A percentile compares a stretch with the other conserved stretches of the same genome.
phyloP scores from a whole-genome alignment of 2,113 vertebrate species.

The Papio anubis region DNA sequence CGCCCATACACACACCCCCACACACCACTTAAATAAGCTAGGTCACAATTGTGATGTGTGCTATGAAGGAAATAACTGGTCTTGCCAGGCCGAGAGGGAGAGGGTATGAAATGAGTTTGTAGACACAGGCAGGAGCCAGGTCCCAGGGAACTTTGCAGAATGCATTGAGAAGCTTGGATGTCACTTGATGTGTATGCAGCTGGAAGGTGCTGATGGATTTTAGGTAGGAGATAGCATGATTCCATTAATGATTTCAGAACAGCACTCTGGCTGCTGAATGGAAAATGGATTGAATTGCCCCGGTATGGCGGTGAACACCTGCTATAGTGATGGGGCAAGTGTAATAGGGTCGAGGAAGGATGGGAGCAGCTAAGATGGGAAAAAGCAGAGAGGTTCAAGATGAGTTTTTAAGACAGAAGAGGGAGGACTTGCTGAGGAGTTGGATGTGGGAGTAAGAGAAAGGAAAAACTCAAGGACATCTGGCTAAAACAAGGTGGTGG shows the following conservation, averaged over 20 bases:
- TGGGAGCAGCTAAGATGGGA: background rate
- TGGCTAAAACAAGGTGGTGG: background rate
- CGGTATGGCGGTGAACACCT: background rate
- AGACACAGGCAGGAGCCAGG: background rate
- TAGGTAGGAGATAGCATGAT: background rate
- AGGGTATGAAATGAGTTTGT: background rate
- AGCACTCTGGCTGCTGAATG: background rate
- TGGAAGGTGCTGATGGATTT: background rate
- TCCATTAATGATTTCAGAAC: background rate
- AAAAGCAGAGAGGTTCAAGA: background rate
- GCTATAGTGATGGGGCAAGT: background rate
- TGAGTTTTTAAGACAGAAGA: background rate
- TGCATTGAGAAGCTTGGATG: background rate
- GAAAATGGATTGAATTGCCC: background rate
- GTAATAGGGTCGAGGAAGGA: background rate
- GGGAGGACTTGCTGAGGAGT: background rate
- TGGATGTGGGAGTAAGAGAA: background rate
- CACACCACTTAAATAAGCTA: background rate
- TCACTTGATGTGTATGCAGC: background rate
- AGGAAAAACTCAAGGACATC: background rate
- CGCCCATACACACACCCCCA: background rate
- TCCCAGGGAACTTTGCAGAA: background rate
- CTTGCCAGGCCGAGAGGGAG: background rate
- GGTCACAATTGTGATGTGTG: no score
- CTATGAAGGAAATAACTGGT: background rate